Evolutionary conservation across 2,113 vertebrate species (phyloP).

Genomic region (Alces alces): DNA sequence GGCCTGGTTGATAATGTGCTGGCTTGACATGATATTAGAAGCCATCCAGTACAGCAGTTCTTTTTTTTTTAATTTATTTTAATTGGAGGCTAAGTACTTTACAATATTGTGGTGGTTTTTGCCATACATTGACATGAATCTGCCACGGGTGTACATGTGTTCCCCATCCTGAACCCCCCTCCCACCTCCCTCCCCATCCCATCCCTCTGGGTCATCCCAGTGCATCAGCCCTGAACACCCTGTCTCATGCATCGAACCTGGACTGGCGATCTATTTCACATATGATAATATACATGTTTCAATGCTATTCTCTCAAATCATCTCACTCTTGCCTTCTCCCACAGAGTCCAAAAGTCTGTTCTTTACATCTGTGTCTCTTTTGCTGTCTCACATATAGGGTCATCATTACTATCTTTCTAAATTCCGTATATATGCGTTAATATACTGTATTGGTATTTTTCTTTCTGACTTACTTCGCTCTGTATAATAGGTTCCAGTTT

Average conservation of each 20-base stretch:
- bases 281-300: neutral
- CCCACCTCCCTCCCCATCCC: neutral
- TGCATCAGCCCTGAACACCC: neutral
- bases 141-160: neutral
- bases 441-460: neutral
- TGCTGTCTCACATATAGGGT: neutral
- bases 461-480: neutral
- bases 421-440: neutral
- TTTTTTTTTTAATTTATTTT: neutral
- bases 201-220: neutral
- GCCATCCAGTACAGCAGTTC: neutral
- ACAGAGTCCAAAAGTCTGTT: neutral
- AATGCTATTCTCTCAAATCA: neutral
- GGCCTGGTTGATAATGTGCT: neutral
- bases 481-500: neutral
- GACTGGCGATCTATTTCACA: neutral
- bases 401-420: neutral
- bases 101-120: neutral
- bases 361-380: neutral
- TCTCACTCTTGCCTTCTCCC: neutral
- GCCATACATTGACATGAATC: neutral
- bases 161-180: neutral
- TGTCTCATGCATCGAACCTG: neutral
- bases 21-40: neutral
- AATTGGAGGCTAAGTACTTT: neutral